phyloP scores from a whole-genome alignment of 2,113 vertebrate genomes.

The Hoplias malabaricus region DNA sequence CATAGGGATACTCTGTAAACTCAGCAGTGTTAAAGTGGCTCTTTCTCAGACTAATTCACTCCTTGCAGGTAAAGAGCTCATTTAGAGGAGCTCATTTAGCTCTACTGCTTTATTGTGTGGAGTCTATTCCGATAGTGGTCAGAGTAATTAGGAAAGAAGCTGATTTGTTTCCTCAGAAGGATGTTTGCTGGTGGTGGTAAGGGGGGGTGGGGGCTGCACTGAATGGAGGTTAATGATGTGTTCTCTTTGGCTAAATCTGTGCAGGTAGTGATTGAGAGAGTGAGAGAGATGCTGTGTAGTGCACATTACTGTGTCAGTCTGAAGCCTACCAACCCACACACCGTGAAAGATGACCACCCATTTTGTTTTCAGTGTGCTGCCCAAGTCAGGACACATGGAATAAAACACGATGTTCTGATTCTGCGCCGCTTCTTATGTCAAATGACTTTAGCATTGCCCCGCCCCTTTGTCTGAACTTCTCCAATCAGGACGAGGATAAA shows the following conservation, averaged over 20 bases:
- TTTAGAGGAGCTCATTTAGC: background rate
- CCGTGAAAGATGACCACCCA: no score
- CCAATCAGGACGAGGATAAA: no score
- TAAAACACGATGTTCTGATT: no score
- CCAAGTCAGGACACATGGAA: no score
- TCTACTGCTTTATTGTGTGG: background rate
- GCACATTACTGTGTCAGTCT: no score
- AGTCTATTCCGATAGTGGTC: slow-evolving; percentile 22
- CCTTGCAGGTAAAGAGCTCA: no score
- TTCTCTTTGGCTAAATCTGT: background rate
- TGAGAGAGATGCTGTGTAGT: background rate
- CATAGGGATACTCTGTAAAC: background rate
- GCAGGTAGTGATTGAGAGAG: background rate
- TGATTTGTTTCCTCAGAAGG: slow-evolving; percentile 32
- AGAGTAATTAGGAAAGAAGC: slow-evolving; percentile 17
- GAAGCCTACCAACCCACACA: no score
- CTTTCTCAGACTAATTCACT: background rate
- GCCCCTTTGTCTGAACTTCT: no score
- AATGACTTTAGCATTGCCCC: no score
- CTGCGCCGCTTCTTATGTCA: no score
- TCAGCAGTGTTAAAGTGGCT: background rate
- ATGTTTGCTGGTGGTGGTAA: background rate
- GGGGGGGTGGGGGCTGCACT: background rate
- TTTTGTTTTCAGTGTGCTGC: no score
- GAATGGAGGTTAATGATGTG: background rate